A percentile compares a stretch with the other conserved stretches of the same genome.
phyloP scores from a whole-genome alignment of 2,888 invertebrate genomes.

The Globia sparganii region DNA sequence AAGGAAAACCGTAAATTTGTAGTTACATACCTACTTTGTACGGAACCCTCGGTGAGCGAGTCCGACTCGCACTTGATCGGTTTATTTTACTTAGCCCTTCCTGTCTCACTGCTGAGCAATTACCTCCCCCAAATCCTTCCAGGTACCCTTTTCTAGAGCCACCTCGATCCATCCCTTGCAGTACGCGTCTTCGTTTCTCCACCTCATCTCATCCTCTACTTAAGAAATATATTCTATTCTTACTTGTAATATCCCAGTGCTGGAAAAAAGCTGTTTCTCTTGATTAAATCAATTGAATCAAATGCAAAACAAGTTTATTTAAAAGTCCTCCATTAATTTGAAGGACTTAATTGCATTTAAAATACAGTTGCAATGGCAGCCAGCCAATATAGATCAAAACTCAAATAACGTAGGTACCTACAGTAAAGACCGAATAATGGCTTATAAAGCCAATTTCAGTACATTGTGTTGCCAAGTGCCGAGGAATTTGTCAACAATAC shows the following conservation, averaged over 20 bases:
- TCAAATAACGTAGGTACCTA: constrained; percentile 26
- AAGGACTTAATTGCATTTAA: constrained; percentile 14
- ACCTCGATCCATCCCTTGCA: too few species aligned
- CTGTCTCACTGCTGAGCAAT: too few species aligned
- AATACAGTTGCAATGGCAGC: constrained; percentile 40
- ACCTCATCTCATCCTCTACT: too few species aligned
- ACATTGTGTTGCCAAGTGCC: constrained; percentile 46
- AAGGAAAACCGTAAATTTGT: too few species aligned
- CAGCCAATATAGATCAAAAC: constrained; percentile 48
- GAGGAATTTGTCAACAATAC: constrained; percentile 41
- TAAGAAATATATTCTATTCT: not conserved
- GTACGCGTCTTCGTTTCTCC: too few species aligned
- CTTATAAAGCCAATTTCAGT: constrained; percentile 6
- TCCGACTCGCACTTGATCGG: too few species aligned
- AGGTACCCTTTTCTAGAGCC: too few species aligned
- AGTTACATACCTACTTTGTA: too few species aligned
- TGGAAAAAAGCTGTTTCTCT: not conserved
- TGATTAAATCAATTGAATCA: not conserved
- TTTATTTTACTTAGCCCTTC: too few species aligned
- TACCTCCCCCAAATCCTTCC: too few species aligned
- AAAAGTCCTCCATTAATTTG: constrained; percentile 24
- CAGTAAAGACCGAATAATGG: not conserved
- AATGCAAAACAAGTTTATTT: constrained; percentile 29
- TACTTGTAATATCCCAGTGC: not conserved
- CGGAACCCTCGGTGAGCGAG: too few species aligned